A percentile compares a stretch with the other conserved stretches of the same genome.
phyloP scores from a whole-genome alignment of 2,113 vertebrate genomes.

The Notarius quadriscutis region DNA sequence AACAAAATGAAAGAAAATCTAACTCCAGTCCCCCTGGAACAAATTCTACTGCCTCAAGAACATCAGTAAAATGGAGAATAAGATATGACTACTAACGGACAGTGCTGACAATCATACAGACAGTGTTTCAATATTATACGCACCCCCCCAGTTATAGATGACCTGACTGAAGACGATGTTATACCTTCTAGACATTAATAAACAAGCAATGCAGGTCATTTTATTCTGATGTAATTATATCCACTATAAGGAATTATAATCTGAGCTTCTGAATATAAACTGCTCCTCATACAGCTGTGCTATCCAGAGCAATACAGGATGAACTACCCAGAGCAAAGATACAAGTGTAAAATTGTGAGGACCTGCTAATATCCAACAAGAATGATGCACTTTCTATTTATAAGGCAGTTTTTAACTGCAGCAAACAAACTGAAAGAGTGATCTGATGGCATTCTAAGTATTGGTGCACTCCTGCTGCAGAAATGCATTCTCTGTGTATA shows the following conservation, averaged over 20 bases:
- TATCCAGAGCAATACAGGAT: not conserved
- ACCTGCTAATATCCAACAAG: not conserved
- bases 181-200: slow-evolving; percentile 6
- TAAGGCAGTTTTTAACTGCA: not conserved
- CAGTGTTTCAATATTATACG: not conserved
- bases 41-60: not conserved
- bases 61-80: not conserved
- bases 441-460: not conserved
- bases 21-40: not conserved
- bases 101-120: not conserved
- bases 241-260: not conserved
- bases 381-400: not conserved
- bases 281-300: too few relatives aligned
- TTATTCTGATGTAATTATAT: not conserved
- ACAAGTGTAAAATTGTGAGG: not conserved
- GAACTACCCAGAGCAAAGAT: not conserved
- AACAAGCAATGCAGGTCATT: slow-evolving; percentile 16
- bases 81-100: not conserved
- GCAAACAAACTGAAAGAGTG: not conserved
- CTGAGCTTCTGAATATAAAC: not conserved
- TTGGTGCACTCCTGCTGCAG: not conserved
- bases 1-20: not conserved
- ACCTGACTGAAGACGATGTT: not conserved
- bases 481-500: not conserved
- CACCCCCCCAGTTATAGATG: not conserved